Percentiles rank a stretch among this genome's conserved stretches.
Conservation (phyloP, 2,797 vertebrate genomes). For the Botia kubotai region DNA sequence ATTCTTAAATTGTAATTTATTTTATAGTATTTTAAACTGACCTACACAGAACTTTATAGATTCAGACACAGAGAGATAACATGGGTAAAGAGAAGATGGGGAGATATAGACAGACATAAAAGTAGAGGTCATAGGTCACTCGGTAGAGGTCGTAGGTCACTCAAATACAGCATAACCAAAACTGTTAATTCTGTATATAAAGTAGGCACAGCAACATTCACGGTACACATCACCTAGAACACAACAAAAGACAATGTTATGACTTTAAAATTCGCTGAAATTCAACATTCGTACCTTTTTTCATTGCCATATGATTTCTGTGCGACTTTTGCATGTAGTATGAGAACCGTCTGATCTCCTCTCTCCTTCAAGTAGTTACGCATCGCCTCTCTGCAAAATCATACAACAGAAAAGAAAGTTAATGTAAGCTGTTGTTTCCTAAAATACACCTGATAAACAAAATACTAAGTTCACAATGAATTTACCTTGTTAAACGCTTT, state of each 20-base stretch:
- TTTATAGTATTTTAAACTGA: no score
- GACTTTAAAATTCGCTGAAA: not conserved
- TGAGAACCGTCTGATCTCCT: slow-evolving; percentile 96
- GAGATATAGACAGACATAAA: no score
- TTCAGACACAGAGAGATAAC: no score
- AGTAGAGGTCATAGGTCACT: no score
- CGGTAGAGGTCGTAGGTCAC: no score
- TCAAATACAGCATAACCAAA: no score
- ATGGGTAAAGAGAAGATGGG: no score
- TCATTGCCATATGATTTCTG: slow-evolving; percentile 98
- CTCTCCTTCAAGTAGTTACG: slow-evolving; percentile 95
- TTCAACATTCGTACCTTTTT: slow-evolving; percentile 83
- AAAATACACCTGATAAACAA: not conserved
- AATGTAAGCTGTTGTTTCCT: not conserved
- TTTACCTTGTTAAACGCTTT: slow-evolving; percentile 80
- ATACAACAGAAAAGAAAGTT: not conserved
- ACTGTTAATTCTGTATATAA: no score
- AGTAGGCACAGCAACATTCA: no score
- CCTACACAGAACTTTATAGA: no score
- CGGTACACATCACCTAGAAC: no score
- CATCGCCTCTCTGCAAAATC: slow-evolving; percentile 90
- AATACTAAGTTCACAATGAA: not conserved
- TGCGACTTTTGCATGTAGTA: slow-evolving; percentile 96
- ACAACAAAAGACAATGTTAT: not conserved
- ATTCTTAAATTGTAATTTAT: no score